A percentile compares a stretch with the other conserved stretches of the same genome.
Evolutionary conservation across 53 echinoderm and acorn worm species (phyloP).

Genomic region (Arbacia lixula): DNA sequence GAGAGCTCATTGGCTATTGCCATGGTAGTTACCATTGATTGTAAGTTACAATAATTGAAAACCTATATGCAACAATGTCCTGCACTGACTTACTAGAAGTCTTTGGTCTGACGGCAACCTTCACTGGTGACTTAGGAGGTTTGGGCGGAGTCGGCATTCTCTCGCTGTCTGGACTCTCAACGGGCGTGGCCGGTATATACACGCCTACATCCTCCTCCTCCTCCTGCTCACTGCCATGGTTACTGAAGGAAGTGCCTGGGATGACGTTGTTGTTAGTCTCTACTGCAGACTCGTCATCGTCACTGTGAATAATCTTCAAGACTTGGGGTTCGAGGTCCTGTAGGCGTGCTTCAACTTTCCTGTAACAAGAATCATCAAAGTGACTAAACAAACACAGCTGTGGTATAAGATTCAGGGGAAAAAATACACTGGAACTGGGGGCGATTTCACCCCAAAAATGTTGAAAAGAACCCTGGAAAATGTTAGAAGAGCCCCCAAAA

Average conservation of each 20-base stretch:
- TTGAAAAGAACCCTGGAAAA: too few relatives aligned
- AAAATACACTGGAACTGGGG: not conserved
- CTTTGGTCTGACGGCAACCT: slow-evolving; percentile 66
- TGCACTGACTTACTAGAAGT: slow-evolving; percentile 87
- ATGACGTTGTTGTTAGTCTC: slow-evolving; percentile 8
- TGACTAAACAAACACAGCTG: not conserved
- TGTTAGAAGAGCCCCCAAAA: too few relatives aligned
- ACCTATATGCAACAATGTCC: too few relatives aligned
- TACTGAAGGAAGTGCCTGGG: not conserved
- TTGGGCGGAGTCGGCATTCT: slow-evolving; percentile 75
- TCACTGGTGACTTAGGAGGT: slow-evolving; percentile 55
- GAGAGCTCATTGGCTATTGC: too few relatives aligned
- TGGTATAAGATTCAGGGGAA: not conserved
- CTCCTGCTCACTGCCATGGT: not conserved
- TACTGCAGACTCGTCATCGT: slow-evolving; percentile 35
- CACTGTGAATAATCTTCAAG: slow-evolving; percentile 80
- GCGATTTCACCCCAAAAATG: too few relatives aligned
- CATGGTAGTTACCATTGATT: too few relatives aligned
- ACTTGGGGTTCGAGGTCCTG: slow-evolving; percentile 84
- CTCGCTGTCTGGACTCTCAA: slow-evolving; percentile 46
- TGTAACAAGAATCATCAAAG: slow-evolving; percentile 13
- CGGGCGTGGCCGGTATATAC: slow-evolving; percentile 77
- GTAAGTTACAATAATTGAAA: too few relatives aligned
- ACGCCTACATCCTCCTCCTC: slow-evolving; percentile 70
- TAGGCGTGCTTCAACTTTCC: slow-evolving; percentile 70